A percentile compares a stretch with the other conserved stretches of the same genome.
These are phyloP conservation scores for Leptopterna dolabrata DNA, from an alignment of 2,888 invertebrate species.

Conservation along the genomic window DNA sequence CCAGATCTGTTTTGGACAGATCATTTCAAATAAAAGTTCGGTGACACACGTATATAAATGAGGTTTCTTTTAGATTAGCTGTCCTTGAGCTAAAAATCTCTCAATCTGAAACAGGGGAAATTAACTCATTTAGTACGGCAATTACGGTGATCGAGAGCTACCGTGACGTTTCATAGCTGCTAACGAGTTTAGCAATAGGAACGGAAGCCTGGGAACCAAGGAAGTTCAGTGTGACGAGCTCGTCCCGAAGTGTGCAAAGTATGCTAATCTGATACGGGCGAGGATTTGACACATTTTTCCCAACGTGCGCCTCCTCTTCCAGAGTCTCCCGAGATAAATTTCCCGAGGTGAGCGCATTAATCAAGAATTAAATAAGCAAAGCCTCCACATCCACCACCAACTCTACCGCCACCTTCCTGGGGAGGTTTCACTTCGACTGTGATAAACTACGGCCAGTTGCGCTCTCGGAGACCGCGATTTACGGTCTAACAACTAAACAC, in stretches of 20 bases:
- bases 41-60: too few relatives aligned
- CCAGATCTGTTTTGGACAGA: too few relatives aligned
- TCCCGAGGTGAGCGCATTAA: conserved; percentile 37
- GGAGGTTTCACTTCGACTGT: conserved; percentile 33
- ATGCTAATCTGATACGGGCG: not conserved
- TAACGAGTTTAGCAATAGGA: too few relatives aligned
- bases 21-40: too few relatives aligned
- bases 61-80: too few relatives aligned
- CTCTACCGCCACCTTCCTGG: not conserved
- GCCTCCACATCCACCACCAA: not conserved
- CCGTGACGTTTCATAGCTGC: too few relatives aligned
- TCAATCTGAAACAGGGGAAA: too few relatives aligned
- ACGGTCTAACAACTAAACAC: conserved; percentile 49
- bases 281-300: conserved; percentile 14
- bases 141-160: too few relatives aligned
- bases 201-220: too few relatives aligned
- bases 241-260: not conserved
- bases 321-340: not conserved
- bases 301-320: not conserved
- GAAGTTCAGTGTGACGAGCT: too few relatives aligned
- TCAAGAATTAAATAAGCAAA: conserved; percentile 52
- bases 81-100: too few relatives aligned
- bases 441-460: conserved; percentile 31
- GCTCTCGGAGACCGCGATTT: conserved; percentile 6
- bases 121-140: too few relatives aligned